These are phyloP conservation scores for Microtus richardsoni DNA, from an alignment of 2,113 vertebrate species.

Conservation along the genomic window DNA sequence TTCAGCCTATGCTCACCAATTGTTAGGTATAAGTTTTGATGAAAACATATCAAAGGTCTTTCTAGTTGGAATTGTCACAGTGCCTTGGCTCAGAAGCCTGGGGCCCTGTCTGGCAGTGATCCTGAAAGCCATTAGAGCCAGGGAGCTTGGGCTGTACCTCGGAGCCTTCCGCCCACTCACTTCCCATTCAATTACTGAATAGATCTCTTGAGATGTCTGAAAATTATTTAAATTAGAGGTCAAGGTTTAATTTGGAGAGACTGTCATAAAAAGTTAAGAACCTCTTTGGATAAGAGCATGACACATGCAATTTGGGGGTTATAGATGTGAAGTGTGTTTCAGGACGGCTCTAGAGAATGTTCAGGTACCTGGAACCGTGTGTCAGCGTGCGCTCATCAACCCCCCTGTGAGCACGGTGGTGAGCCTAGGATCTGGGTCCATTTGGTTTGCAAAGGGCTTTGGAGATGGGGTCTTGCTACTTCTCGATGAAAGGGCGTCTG, in stretches of 20 bases:
- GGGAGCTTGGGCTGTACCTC: not conserved
- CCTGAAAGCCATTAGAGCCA: not conserved
- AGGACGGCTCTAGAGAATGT: not conserved
- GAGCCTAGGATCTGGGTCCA: not conserved
- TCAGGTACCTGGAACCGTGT: not conserved
- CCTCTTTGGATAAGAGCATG: not conserved
- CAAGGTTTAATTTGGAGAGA: slow-evolving; percentile 32
- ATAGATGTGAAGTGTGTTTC: not conserved
- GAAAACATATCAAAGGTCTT: slow-evolving; percentile 14
- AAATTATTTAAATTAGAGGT: slow-evolving; percentile 46
- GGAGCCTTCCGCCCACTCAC: not conserved
- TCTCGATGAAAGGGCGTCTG: not conserved
- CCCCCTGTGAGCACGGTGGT: not conserved
- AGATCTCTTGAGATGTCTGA: slow-evolving; percentile 36
- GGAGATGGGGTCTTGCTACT: not conserved
- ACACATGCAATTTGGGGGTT: not conserved
- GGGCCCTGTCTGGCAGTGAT: not conserved
- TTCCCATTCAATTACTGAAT: slow-evolving; percentile 1
- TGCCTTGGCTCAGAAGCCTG: not conserved
- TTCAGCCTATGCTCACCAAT: too few species aligned
- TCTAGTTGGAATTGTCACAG: not conserved
- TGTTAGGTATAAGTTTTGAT: not conserved
- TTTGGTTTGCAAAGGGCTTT: not conserved
- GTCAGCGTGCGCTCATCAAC: not conserved
- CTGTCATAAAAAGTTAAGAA: slow-evolving; percentile 5